Evolutionary conservation across 1,140 invertebrate genomes (phyloP), one percentile per base, ranked within the genome.

Genomic region (Atta cephalotes): DNA sequence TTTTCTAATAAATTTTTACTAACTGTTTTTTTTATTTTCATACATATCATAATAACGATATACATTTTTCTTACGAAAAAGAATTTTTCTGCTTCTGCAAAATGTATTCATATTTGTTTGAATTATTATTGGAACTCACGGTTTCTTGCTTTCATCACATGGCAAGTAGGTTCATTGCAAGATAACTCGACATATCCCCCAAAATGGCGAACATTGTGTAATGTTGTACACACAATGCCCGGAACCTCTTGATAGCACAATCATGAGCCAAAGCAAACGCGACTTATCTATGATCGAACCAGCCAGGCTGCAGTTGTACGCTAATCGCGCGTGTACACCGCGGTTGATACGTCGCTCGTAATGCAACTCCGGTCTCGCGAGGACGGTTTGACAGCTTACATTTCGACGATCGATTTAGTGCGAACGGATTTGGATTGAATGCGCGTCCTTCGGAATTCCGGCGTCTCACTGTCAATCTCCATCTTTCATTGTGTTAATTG

Each of bases 401-500:
- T 90, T 45, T 71, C 56, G 60, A 82, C 71, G 81, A 90, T 90
- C 81, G 87, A 91, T 91, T 76, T 78, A 58, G 56, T 56, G 53
- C 25, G 77, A 84, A 10, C 66, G 53, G 35, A 71, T 84, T 65
- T 74, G 86, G 88, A 88, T 90, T 87, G 89, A 88, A 90, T 90
- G 71, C 21, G 21, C 66, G 62, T 77, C 65, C 77, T 81, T 86
- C 65, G 87, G 65, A 91, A 86, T 87, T 86, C 77, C 82, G 89
- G 82, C 89, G 86, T 88, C 77, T 90, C 89, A 88, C 89, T 88
- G 89, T 90, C 89, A 90, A 90, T 90, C 89, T 88, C 39, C 71
- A 70, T 87, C 80, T 90, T 90, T 90, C 89, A 88, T 71, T 78
- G 88, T 81, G 89, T 90, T 90, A 90, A 90, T 90, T 90, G 89